Base-by-base conservation (phyloP, 2,113 vertebrate species). In the Dipodomys spectabilis region DNA sequence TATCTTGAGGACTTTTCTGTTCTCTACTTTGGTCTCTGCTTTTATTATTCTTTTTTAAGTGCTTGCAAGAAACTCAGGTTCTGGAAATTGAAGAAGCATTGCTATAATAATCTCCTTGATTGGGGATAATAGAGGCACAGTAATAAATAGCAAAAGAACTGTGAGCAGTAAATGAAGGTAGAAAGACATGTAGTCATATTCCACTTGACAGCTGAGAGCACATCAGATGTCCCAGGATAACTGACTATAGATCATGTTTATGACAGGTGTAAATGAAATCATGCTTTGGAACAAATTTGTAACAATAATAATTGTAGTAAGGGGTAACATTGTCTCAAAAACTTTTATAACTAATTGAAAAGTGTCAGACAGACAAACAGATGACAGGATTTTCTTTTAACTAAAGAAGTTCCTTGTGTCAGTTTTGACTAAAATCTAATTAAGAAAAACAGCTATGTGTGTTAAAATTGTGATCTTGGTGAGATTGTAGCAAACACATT, bases 81-180 rank as follows among this genome's bases (percentile, higher is more conserved):
- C 78, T 79, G 45, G 45, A 93, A 96, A 91, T 35, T 87, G 77
- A 95, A 89, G 84, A 84, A 93, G 60, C 45, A 25, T 57, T 30
- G 39, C 57, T 90, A 20, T 75, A 75, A 83, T 89, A 86, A 92
- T 92, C 65, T 85, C 84, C 91, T 60, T 92, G 83, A 95, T 75
- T 95, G 19, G 8, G 10, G 30, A 44, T 65, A 49, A 73, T 86
- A 7, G 84, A 78, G 39, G 18, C 83, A 68, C 44, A 89, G 53
- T 4, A 57, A 57, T 18, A 93, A 91, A 69, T 73, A 94, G 73
- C 32, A 60, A n/a, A 90, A 35, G 7, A 60, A 78, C 16, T 74
- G 6, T 18, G 62, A 88, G 18, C 20, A 69, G 3, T 45, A 35
- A 78, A n/a, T 60, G 74, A 95, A 86, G 11, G 20, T 19, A 67